Evolutionary conservation across 1,140 invertebrate species (phyloP).

Genomic region (Drosophila busckii): DNA sequence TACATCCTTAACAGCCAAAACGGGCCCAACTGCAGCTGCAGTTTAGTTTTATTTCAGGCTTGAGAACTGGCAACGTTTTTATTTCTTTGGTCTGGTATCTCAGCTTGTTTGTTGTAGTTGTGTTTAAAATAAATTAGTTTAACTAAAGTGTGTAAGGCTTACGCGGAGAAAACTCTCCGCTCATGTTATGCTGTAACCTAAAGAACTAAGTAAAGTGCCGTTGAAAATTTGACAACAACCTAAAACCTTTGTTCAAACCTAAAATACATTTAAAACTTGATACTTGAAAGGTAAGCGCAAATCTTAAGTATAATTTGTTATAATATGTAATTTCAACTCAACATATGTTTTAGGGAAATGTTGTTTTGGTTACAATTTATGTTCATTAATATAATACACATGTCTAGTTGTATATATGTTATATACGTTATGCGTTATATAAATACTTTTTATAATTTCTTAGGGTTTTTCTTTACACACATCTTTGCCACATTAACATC

Average conservation of each 20-base stretch:
- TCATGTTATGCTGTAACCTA: slow-evolving; percentile 48
- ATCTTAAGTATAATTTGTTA: slow-evolving; percentile 18
- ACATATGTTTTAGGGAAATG: too few species aligned
- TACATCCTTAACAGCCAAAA: too few species aligned
- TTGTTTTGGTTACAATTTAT: slow-evolving; percentile 16
- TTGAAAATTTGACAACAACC: slow-evolving; percentile 30
- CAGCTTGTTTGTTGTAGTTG: too few species aligned
- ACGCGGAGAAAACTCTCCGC: too few species aligned
- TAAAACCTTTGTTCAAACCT: slow-evolving; percentile 35
- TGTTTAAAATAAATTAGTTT: too few species aligned
- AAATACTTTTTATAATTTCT: slow-evolving; percentile 56
- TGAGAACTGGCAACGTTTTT: slow-evolving; percentile 47
- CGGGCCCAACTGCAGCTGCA: slow-evolving; percentile 24
- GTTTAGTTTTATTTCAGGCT: slow-evolving; percentile 66
- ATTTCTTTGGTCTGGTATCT: not conserved
- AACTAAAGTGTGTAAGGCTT: too few species aligned
- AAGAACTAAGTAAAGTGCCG: slow-evolving; percentile 30
- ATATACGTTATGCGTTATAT: slow-evolving; percentile 45
- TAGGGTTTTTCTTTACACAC: slow-evolving; percentile 14
- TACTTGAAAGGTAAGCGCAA: slow-evolving; percentile 20
- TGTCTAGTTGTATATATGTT: slow-evolving; percentile 32
- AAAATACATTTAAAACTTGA: slow-evolving; percentile 10
- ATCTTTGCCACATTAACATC: slow-evolving; percentile 51
- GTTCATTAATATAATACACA: slow-evolving; percentile 38
- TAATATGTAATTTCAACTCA: slow-evolving; percentile 12